Percentiles rank a stretch among this genome's conserved stretches.
Evolutionary conservation across 2,888 invertebrate species (phyloP).

Genomic region (Ennomos fuscantarius): DNA sequence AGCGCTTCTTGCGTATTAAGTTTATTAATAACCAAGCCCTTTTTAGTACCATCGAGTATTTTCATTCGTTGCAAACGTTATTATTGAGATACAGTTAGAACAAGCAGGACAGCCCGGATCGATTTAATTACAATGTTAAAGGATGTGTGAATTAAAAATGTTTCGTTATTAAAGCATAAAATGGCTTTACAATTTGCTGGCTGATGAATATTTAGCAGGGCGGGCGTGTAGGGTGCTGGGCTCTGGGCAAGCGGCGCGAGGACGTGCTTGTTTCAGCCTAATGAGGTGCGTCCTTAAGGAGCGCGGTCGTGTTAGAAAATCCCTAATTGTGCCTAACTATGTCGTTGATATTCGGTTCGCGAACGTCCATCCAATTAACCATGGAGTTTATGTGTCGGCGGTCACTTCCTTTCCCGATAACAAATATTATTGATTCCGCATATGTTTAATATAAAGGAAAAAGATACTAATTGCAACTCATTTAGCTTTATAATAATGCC

Average conservation of each 20-base stretch:
- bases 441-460: no score
- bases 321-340: constrained; percentile 74
- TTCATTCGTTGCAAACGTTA: constrained; percentile 50
- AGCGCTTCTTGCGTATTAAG: constrained; percentile 61
- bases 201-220: constrained; percentile 76
- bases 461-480: no score
- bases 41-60: constrained; percentile 52
- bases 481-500: no score
- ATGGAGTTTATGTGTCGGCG: constrained; percentile 48
- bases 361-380: constrained; percentile 67
- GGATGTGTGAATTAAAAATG: constrained; percentile 65
- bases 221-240: constrained; percentile 49
- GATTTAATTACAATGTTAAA: constrained; percentile 70
- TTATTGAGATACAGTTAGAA: constrained; percentile 60
- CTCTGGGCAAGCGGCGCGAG: constrained; percentile 37
- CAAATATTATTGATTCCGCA: constrained; percentile 15
- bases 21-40: constrained; percentile 67
- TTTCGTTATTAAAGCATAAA: constrained; percentile 58
- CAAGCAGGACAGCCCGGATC: constrained; percentile 58
- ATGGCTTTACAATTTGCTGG: constrained; percentile 67
- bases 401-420: constrained; percentile 41
- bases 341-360: constrained; percentile 71
- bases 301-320: constrained; percentile 71
- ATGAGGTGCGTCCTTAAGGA: constrained; percentile 74
- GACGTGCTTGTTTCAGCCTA: constrained; percentile 67